phyloP scores from a whole-genome alignment of 2,113 vertebrate species.

The Montifringilla adamsi region DNA sequence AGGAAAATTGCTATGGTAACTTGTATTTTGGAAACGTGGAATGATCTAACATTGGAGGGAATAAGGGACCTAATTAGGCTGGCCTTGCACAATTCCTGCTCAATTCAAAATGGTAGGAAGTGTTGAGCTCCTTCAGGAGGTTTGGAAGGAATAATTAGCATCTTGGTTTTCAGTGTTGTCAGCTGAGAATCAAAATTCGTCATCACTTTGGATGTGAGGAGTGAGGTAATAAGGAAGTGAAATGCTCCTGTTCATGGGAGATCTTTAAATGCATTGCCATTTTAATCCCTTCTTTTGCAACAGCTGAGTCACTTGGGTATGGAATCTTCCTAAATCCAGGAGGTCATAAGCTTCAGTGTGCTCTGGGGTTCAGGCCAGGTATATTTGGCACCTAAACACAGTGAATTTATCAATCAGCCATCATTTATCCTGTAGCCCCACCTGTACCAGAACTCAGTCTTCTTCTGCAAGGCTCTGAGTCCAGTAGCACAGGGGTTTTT shows the following conservation, averaged over 20 bases:
- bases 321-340: neutral
- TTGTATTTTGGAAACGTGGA: constrained; percentile 63
- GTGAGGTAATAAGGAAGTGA: neutral
- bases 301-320: neutral
- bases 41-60: constrained; percentile 22
- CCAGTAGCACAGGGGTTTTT: neutral
- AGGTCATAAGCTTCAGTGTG: neutral
- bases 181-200: neutral
- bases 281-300: neutral
- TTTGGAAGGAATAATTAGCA: neutral
- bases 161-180: neutral
- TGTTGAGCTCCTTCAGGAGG: neutral
- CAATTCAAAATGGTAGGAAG: constrained; percentile 1
- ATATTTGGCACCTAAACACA: neutral
- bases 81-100: constrained; percentile 23
- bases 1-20: constrained; percentile 71
- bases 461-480: neutral
- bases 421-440: neutral
- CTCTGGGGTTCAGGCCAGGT: neutral
- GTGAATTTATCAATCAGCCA: neutral
- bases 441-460: neutral
- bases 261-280: neutral
- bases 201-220: neutral
- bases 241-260: neutral
- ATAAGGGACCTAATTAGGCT: constrained; percentile 43